phyloP scores from a whole-genome alignment of 2,888 invertebrate genomes.

The Andrena hattorfiana region DNA sequence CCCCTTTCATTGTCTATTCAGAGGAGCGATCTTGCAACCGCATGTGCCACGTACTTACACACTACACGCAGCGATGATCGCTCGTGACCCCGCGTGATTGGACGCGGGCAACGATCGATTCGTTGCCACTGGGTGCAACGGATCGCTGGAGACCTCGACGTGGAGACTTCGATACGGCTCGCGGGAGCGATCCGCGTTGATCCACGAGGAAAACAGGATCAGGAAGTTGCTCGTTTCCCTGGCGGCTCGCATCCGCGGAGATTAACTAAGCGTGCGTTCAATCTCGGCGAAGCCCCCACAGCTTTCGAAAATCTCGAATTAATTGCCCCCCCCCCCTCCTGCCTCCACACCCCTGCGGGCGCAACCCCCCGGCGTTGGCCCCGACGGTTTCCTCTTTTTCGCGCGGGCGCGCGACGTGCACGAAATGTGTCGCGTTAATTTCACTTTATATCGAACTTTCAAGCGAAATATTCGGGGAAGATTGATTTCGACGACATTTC shows the following conservation, averaged over 20 bases:
- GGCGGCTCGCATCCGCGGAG: constrained; percentile 69
- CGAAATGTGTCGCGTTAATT: background rate
- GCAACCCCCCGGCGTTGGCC: background rate
- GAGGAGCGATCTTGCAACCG: too few species aligned
- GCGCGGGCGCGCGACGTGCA: background rate
- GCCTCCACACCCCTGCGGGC: background rate
- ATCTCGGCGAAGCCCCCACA: constrained; percentile 73
- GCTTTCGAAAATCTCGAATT: constrained; percentile 75
- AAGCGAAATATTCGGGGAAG: too few species aligned
- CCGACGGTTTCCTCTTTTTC: constrained; percentile 2
- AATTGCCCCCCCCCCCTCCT: constrained; percentile 62
- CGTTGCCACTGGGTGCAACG: constrained; percentile 21
- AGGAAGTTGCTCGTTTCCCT: constrained; percentile 72
- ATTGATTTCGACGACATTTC: too few species aligned
- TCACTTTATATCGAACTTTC: too few species aligned
- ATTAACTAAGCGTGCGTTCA: constrained; percentile 79
- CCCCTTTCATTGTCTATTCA: too few species aligned
- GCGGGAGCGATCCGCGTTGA: constrained; percentile 60
- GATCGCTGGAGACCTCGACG: constrained; percentile 70
- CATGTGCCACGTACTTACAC: background rate
- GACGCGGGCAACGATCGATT: constrained; percentile 29
- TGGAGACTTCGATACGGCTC: constrained; percentile 68
- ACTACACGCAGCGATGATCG: background rate
- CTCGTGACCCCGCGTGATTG: constrained; percentile 18
- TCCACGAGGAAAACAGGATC: constrained; percentile 73